Conservation (phyloP, 2,888 invertebrate species). For the Hylaea fasciaria region DNA sequence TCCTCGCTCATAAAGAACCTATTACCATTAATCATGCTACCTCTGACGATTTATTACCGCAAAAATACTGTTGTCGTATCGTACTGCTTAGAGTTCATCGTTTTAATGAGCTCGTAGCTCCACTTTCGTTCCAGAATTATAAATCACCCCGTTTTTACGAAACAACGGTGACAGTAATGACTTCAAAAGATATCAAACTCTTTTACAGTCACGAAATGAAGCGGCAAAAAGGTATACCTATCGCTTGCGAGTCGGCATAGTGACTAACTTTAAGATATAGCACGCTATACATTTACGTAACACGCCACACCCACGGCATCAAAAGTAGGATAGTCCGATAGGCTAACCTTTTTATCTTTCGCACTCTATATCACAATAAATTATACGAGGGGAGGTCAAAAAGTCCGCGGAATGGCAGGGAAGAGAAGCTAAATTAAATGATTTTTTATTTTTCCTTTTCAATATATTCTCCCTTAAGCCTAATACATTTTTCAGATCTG, state of each 20-base stretch:
- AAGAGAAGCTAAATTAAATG: too few relatives aligned
- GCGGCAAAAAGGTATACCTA: constrained; percentile 25
- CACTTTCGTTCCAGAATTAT: constrained; percentile 28
- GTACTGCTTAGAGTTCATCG: constrained; percentile 16
- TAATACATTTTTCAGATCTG: too few relatives aligned
- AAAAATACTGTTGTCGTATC: constrained; percentile 8
- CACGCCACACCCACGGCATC: too few relatives aligned
- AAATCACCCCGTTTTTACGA: constrained; percentile 28
- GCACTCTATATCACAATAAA: too few relatives aligned
- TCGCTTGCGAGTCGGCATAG: constrained; percentile 19
- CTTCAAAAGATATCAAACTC: constrained; percentile 22
- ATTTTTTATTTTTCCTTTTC: too few relatives aligned
- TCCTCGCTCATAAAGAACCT: constrained; percentile 11
- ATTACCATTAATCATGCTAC: constrained; percentile 22
- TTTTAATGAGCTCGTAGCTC: constrained; percentile 24
- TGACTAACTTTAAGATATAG: constrained; percentile 9
- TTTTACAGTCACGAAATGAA: constrained; percentile 33
- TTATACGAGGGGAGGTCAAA: too few relatives aligned
- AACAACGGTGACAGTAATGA: constrained; percentile 33
- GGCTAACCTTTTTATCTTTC: too few relatives aligned
- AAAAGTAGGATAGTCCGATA: too few relatives aligned
- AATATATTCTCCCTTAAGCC: too few relatives aligned
- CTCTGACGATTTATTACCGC: constrained; percentile 15
- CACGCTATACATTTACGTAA: background rate
- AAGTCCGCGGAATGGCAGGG: too few relatives aligned